Percentiles rank a stretch among this genome's conserved stretches.
These are phyloP conservation scores for Agrochola lota DNA, from an alignment of 2,888 invertebrate species.

Conservation along the genomic window DNA sequence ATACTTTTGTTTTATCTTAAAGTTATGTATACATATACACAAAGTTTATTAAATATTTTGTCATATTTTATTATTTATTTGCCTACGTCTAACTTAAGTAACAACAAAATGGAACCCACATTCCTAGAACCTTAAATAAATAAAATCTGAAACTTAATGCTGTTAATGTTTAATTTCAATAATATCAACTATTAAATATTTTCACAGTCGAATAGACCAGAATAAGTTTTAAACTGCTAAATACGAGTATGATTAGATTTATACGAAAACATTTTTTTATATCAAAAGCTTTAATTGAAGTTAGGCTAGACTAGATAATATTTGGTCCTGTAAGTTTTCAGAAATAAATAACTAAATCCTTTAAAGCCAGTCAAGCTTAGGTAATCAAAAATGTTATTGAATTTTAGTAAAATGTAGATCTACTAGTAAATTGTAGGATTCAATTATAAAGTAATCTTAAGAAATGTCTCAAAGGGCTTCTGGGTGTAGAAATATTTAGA, in stretches of 20 bases:
- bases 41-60: too few species aligned
- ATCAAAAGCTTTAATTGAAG: conserved; percentile 9
- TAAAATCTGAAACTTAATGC: too few species aligned
- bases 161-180: too few species aligned
- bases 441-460: not conserved
- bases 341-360: not conserved
- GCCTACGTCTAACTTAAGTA: too few species aligned
- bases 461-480: not conserved
- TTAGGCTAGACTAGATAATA: not conserved
- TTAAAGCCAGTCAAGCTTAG: too few species aligned
- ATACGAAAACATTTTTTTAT: not conserved
- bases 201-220: not conserved
- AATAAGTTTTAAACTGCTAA: not conserved
- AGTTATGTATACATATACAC: too few species aligned
- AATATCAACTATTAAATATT: too few species aligned
- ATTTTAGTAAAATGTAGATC: not conserved
- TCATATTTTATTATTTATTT: too few species aligned
- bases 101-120: too few species aligned
- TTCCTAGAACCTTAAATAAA: too few species aligned
- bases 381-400: not conserved
- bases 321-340: not conserved
- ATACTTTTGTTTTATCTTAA: not conserved
- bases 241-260: not conserved
- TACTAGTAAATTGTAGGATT: not conserved
- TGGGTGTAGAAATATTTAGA: too few species aligned